A percentile compares a stretch with the other conserved stretches of the same genome.
phyloP scores from a whole-genome alignment of 2,113 vertebrate genomes.

The Microcebus murinus region DNA sequence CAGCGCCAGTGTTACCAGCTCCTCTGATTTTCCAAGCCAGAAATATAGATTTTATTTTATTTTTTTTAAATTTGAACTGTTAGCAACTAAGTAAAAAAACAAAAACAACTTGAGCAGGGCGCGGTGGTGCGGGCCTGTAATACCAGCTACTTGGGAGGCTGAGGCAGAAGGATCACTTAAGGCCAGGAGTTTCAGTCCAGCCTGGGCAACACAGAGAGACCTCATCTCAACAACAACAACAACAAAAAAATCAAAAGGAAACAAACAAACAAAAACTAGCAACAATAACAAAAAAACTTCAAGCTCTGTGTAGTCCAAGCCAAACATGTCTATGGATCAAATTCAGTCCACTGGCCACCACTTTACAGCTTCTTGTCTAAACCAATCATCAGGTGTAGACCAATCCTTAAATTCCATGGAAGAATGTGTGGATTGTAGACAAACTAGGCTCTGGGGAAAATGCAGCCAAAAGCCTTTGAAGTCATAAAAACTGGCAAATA shows the following conservation, averaged over 20 bases:
- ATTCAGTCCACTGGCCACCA: too few species aligned
- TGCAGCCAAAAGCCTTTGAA: background rate
- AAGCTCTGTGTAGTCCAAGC: background rate
- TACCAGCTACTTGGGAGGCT: too few species aligned
- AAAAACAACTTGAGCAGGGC: too few species aligned
- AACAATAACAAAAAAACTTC: background rate
- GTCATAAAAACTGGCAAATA: background rate
- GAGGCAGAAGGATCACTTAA: too few species aligned
- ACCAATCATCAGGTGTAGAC: background rate
- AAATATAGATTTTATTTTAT: background rate
- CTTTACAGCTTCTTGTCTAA: background rate
- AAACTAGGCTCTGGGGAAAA: background rate
- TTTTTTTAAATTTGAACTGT: background rate
- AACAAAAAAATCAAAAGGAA: too few species aligned
- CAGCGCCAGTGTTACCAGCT: background rate
- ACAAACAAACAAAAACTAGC: background rate
- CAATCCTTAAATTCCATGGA: background rate
- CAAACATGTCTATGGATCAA: too few species aligned
- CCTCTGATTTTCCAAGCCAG: background rate
- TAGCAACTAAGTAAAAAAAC: background rate
- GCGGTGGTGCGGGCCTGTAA: too few species aligned
- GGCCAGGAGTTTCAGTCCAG: too few species aligned
- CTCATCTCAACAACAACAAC: too few species aligned
- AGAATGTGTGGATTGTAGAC: background rate
- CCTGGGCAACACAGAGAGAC: too few species aligned